Evolutionary conservation across 2,113 vertebrate genomes (phyloP).

Genomic region (Atrichornis clamosus): DNA sequence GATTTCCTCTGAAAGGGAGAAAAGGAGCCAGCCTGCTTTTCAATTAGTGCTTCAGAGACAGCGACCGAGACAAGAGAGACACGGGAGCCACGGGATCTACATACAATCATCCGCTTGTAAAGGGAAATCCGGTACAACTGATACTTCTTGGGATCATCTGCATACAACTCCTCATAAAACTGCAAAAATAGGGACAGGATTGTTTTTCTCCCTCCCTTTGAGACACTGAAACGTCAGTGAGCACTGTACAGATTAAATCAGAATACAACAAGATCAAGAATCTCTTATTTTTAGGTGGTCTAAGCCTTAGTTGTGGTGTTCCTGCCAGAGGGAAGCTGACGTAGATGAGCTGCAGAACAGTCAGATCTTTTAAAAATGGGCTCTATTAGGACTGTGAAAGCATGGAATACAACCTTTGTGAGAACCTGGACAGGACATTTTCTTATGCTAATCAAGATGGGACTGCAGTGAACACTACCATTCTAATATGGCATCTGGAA

Average conservation of each 20-base stretch:
- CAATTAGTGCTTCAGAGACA: slow-evolving; percentile 75
- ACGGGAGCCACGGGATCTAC: slow-evolving; percentile 73
- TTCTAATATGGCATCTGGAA: neutral
- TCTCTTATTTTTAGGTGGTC: neutral
- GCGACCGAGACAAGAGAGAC: slow-evolving; percentile 47
- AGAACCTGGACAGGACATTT: neutral
- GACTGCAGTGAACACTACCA: neutral
- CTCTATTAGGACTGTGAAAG: neutral
- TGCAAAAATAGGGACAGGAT: slow-evolving; percentile 81
- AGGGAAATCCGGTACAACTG: slow-evolving; percentile 90
- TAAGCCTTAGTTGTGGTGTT: neutral
- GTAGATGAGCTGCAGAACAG: neutral
- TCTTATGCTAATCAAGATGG: neutral
- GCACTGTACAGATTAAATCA: slow-evolving; percentile 1
- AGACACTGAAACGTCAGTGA: slow-evolving; percentile 12
- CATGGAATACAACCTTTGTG: neutral
- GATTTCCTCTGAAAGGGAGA: slow-evolving; percentile 42
- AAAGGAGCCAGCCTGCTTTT: slow-evolving; percentile 65
- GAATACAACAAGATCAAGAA: slow-evolving; percentile 4
- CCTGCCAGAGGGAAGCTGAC: neutral
- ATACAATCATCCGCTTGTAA: slow-evolving; percentile 97
- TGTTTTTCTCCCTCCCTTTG: slow-evolving; percentile 50
- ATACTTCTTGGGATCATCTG: slow-evolving; percentile 91
- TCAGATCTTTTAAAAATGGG: neutral
- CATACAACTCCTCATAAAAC: slow-evolving; percentile 94